These are phyloP conservation scores for Passerculus sandwichensis DNA, from an alignment of 2,797 vertebrate species.

Conservation along the genomic window DNA sequence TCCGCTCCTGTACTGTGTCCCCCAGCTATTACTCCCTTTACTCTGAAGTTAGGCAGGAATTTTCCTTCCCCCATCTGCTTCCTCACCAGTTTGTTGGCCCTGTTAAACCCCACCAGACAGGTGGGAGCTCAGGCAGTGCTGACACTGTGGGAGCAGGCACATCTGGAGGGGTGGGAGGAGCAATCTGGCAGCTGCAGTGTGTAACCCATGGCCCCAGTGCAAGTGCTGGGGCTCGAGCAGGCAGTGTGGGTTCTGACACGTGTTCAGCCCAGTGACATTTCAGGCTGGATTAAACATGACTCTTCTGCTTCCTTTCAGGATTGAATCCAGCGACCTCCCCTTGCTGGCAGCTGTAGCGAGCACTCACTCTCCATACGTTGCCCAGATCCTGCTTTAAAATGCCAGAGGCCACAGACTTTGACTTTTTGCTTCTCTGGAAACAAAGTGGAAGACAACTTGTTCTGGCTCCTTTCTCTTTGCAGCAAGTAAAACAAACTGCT, in stretches of 20 bases:
- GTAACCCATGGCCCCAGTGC: neutral
- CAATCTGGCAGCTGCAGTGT: neutral
- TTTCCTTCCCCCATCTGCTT: neutral
- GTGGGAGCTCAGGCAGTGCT: neutral
- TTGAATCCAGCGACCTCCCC: slow-evolving; percentile 97
- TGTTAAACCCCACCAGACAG: neutral
- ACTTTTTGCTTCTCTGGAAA: slow-evolving; percentile 32
- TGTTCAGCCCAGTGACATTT: neutral
- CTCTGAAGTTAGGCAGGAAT: neutral
- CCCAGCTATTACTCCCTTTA: neutral
- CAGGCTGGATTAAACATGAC: neutral
- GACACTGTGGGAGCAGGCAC: neutral
- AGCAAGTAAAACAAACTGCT: slow-evolving; percentile 49
- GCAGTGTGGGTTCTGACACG: neutral
- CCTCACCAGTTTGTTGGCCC: neutral
- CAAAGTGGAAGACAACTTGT: slow-evolving; percentile 58
- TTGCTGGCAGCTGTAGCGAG: slow-evolving; percentile 95
- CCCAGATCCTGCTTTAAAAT: slow-evolving; percentile 94
- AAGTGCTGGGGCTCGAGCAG: neutral
- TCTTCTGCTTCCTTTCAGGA: slow-evolving; percentile 78
- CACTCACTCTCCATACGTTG: slow-evolving; percentile 97
- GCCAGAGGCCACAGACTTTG: slow-evolving; percentile 26
- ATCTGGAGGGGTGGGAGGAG: neutral
- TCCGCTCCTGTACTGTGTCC: neutral
- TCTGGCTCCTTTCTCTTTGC: slow-evolving; percentile 27